Evolutionary conservation across 2,888 invertebrate genomes (phyloP).

Genomic region (Argyresthia albistria): DNA sequence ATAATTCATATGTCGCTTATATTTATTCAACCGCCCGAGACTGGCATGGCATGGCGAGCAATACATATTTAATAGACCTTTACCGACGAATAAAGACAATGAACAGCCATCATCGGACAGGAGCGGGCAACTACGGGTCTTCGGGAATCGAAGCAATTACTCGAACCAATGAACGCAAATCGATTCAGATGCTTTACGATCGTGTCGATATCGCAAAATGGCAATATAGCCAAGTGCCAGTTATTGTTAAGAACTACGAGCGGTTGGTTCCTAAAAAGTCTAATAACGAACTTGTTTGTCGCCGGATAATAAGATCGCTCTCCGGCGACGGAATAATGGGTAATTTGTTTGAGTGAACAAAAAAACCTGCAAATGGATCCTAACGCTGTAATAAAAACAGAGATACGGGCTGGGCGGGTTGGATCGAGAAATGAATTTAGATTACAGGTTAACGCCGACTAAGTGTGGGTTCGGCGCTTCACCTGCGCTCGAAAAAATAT

Average conservation of each 20-base stretch:
- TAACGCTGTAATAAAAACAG: slow-evolving; percentile 68
- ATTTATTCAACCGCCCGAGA: slow-evolving; percentile 24
- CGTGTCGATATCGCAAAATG: slow-evolving; percentile 16
- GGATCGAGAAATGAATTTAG: slow-evolving; percentile 72
- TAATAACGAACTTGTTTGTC: slow-evolving; percentile 39
- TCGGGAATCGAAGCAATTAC: slow-evolving; percentile 46
- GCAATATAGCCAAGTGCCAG: background rate
- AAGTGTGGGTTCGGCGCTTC: slow-evolving; percentile 63
- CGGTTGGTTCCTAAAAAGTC: slow-evolving; percentile 8
- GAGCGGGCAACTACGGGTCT: background rate
- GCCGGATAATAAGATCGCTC: slow-evolving; percentile 54
- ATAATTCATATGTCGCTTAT: slow-evolving; percentile 31
- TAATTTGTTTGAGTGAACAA: slow-evolving; percentile 65
- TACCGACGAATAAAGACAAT: slow-evolving; percentile 29
- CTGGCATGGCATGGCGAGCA: slow-evolving; percentile 13
- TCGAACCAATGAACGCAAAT: slow-evolving; percentile 51
- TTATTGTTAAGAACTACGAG: slow-evolving; percentile 2
- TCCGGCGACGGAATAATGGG: slow-evolving; percentile 55
- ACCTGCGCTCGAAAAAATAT: slow-evolving; percentile 61
- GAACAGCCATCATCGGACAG: slow-evolving; percentile 16
- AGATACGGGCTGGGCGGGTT: slow-evolving; percentile 63
- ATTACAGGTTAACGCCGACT: slow-evolving; percentile 71
- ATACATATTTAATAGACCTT: slow-evolving; percentile 43
- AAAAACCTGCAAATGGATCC: slow-evolving; percentile 65
- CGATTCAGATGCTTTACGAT: slow-evolving; percentile 43